Evolutionary conservation across 2,888 invertebrate genomes (phyloP), one percentile per base, ranked within the genome.

Genomic region (Sesamia inferens): DNA sequence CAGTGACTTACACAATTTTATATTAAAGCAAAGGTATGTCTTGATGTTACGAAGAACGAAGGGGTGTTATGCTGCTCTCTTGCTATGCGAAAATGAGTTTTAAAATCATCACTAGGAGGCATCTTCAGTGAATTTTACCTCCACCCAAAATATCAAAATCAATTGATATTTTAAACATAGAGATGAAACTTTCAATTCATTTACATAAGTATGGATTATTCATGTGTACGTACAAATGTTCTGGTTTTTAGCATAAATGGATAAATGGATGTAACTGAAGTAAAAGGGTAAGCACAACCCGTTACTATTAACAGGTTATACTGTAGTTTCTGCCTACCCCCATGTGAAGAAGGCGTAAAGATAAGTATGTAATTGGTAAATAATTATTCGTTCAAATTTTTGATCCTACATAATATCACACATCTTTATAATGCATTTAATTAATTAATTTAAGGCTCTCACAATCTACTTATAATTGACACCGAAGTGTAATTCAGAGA

Each of bases 361-460:
- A 0, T 57, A 14, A 6, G 3, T 57, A 14, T 14, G 24, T 19
- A 61, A n/a, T 31, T 1, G 47, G 24, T 19, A 24, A 44, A 24
- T 24, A 16, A 7, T 31, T n/a, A n/a, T 6, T 0, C 31, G n/a
- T 31, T 47, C 51, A 5, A 22, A 0, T 16, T 55, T 10, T 0
- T 16, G 11, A 5, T 51, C n/a, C n/a, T 10, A 65, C 31, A 57
- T 78, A 74, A 68, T 62, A 71, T 11, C 59, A 16, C 68, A 75
- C 74, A 74, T 66, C n/a, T 68, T 65, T 62, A 63, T 68, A 69
- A 64, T 64, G 81, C 81, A 81, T 81, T 81, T 81, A 81, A 81
- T 71, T 75, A 67, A 71, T 62, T 76, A 63, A 57, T 63, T 19
- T 75, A 71, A 81, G 71, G 66, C 68, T 54, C 65, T 65, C 68